Evolutionary conservation across 2,888 invertebrate genomes (phyloP).

Genomic region (Therioaphis trifolii): DNA sequence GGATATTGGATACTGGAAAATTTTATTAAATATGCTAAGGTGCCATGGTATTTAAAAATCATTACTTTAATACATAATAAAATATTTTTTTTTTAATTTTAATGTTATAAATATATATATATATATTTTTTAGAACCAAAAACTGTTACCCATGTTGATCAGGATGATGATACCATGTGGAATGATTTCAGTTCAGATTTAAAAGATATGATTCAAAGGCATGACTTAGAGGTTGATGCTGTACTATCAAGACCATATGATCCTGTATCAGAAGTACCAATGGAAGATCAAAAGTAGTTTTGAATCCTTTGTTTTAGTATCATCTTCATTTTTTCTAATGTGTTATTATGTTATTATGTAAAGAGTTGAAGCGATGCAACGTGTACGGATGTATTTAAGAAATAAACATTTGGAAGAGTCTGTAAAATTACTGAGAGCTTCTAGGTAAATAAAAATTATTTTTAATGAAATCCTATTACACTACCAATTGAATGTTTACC

Average conservation of each 20-base stretch:
- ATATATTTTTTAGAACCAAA: conserved; percentile 30
- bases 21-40: no score
- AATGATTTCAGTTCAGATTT: conserved; percentile 18
- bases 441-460: conserved; percentile 71
- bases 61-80: no score
- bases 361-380: conserved; percentile 88
- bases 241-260: conserved; percentile 81
- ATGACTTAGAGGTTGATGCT: conserved; percentile 45
- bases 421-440: conserved; percentile 83
- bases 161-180: conserved; percentile 34
- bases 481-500: no score
- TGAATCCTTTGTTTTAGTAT: conserved; percentile 52
- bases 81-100: no score
- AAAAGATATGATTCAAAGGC: conserved; percentile 46
- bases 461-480: no score
- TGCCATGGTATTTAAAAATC: no score
- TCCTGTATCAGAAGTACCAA: conserved; percentile 83
- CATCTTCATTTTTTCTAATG: conserved; percentile 64
- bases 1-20: no score
- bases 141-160: background rate
- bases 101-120: background rate
- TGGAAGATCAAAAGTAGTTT: conserved; percentile 87
- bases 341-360: conserved; percentile 67
- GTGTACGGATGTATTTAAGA: conserved; percentile 82
- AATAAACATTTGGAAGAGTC: conserved; percentile 80